Conservation (phyloP, 2,113 vertebrate species). For the Malurus cyaneus region DNA sequence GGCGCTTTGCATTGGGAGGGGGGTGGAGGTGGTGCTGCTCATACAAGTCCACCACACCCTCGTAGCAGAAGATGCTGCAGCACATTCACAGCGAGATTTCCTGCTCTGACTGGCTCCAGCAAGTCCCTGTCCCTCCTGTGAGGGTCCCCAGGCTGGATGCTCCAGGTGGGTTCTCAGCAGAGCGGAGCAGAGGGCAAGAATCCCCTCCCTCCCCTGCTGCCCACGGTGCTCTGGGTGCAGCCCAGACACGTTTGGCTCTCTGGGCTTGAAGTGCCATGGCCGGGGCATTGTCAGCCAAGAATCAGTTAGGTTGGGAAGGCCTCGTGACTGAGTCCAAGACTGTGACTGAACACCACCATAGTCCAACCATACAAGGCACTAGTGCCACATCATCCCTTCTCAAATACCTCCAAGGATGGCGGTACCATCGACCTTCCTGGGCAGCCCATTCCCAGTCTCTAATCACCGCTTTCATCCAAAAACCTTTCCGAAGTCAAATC, state of each 20-base stretch:
- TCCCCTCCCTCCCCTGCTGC: not conserved
- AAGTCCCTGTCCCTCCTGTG: too few relatives aligned
- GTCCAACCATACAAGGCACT: not conserved
- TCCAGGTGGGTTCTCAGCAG: not conserved
- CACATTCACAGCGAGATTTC: too few relatives aligned
- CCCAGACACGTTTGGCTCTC: not conserved
- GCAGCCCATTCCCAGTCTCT: not conserved
- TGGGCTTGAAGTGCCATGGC: not conserved
- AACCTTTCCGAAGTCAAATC: not conserved
- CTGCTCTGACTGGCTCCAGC: too few relatives aligned
- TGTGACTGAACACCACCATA: not conserved
- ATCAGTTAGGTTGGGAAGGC: not conserved
- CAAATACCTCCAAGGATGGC: not conserved
- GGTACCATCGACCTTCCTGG: not conserved
- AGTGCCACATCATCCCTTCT: not conserved
- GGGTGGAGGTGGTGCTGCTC: too few relatives aligned
- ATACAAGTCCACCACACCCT: too few relatives aligned
- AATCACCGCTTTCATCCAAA: not conserved
- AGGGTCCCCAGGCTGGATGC: not conserved
- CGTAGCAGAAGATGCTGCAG: too few relatives aligned
- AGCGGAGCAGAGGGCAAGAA: not conserved
- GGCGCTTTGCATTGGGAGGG: too few relatives aligned
- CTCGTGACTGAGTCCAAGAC: not conserved
- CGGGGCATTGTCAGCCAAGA: too few relatives aligned
- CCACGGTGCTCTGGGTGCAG: not conserved